Evolutionary conservation across 2,888 invertebrate genomes (phyloP).

Genomic region (Tetragonisca angustula): DNA sequence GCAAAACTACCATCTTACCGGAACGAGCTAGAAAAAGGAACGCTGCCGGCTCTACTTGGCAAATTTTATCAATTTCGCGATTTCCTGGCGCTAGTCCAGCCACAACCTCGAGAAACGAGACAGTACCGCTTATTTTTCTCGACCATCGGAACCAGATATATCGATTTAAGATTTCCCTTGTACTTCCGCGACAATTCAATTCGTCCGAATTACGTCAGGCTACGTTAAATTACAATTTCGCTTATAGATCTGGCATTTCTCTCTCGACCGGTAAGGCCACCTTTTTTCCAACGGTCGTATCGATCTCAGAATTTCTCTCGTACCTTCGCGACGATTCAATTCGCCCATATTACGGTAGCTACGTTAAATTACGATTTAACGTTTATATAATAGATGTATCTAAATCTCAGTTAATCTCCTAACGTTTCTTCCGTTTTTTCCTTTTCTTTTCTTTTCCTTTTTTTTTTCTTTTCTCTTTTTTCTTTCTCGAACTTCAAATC

Average conservation of each 20-base stretch:
- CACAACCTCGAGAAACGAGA: slow-evolving; percentile 38
- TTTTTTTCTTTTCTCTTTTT: no score
- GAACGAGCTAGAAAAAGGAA: slow-evolving; percentile 41
- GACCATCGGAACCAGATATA: slow-evolving; percentile 36
- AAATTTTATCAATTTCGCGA: slow-evolving; percentile 78
- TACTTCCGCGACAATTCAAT: slow-evolving; percentile 22
- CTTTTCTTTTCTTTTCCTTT: no score
- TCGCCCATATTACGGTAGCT: no score
- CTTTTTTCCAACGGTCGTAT: neutral
- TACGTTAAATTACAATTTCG: slow-evolving; percentile 3
- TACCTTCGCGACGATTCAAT: no score
- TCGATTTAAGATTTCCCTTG: slow-evolving; percentile 31
- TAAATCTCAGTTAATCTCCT: no score
- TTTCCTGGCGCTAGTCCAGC: slow-evolving; percentile 75
- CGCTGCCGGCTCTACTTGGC: slow-evolving; percentile 67
- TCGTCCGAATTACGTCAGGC: slow-evolving; percentile 15
- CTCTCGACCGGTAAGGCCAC: neutral
- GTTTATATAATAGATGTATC: no score
- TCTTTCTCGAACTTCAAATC: neutral
- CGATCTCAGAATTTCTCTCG: neutral
- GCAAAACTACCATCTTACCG: slow-evolving; percentile 69
- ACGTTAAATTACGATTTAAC: no score
- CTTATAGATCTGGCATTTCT: neutral
- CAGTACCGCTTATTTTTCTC: slow-evolving; percentile 48
- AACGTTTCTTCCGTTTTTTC: no score